phyloP scores from a whole-genome alignment of 2,797 vertebrate species.

The Schizopygopsis malacanthus region DNA sequence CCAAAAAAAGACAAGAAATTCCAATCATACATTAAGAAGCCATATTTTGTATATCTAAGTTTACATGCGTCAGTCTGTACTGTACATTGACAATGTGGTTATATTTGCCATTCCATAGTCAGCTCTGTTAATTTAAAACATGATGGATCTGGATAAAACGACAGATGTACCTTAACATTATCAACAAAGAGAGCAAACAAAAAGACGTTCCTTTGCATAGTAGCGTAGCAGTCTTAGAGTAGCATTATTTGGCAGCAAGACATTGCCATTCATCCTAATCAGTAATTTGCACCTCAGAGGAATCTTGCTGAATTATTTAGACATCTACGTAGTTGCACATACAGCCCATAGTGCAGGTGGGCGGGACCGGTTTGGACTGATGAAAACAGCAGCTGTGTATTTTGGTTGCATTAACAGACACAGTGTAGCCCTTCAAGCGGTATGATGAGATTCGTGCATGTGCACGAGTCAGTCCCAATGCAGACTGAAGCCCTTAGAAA shows the following conservation, averaged over 20 bases:
- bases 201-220: conserved; percentile 47
- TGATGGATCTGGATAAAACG: not conserved
- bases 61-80: conserved; percentile 31
- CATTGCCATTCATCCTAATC: conserved; percentile 10
- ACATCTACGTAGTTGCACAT: not conserved
- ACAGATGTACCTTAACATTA: not conserved
- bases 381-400: conserved; percentile 34
- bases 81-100: conserved; percentile 15
- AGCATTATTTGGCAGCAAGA: conserved; percentile 53
- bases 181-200: conserved; percentile 18
- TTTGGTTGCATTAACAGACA: conserved; percentile 4
- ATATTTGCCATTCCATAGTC: not conserved
- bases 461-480: conserved; percentile 82
- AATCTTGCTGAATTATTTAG: conserved; percentile 1
- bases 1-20: not conserved
- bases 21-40: not conserved
- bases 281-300: conserved; percentile 29
- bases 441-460: conserved; percentile 36
- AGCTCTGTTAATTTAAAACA: not conserved
- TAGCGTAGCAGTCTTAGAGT: conserved; percentile 42
- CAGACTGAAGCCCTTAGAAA: conserved; percentile 85
- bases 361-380: not conserved
- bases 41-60: not conserved
- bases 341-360: not conserved
- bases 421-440: conserved; percentile 29